Evolutionary conservation across 1,140 invertebrate genomes (phyloP), one percentile per base, ranked within the genome.

Genomic region (Drosophila miranda): DNA sequence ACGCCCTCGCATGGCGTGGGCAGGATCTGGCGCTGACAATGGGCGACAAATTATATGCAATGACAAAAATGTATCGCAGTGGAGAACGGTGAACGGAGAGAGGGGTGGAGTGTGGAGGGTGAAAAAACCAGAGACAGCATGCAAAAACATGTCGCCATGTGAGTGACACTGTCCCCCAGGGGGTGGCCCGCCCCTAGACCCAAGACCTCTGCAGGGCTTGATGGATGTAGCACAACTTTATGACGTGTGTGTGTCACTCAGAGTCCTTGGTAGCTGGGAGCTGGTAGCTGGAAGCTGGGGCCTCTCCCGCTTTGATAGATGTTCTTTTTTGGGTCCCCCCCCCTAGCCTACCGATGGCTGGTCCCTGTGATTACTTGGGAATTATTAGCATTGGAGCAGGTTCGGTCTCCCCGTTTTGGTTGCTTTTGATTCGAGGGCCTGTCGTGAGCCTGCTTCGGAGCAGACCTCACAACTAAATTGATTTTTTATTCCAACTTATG

Each of bases 41-140:
- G 80, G 81, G 76, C 80, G 76, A 84, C 80, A 84, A 79, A 84
- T 84, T 79, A 80, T 66, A 84, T 80, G 80, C 81, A 77, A 82
- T 67, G 56, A 52, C 51, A 75, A 80, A 74, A 66, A 77, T 81
- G 62, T 81, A 81, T 81, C 74, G 69, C 51, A 67, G 26, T 11
- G 34, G 34, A 13, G 4, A 13, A 3, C 8, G 16, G 19, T 4
- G 23, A 19, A 19, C 11, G 19, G 44, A 3, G 1, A 38, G 8
- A 38, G 3, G 16, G 16, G 30, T 43, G n/a, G n/a, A n/a, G n/a
- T n/a, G 13, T 23, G 3, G 23, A 9, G 30, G 51, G 13, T 16
- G 26, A 52, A 53, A 42, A 43, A 53, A 50, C 38, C 52, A n/a
- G 51, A 54, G 56, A 56, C 57, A 58, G 58, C 67, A 82, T 82